A percentile compares a stretch with the other conserved stretches of the same genome.
Conservation (phyloP, 2,888 invertebrate species). For the Lysandra bellargus region DNA sequence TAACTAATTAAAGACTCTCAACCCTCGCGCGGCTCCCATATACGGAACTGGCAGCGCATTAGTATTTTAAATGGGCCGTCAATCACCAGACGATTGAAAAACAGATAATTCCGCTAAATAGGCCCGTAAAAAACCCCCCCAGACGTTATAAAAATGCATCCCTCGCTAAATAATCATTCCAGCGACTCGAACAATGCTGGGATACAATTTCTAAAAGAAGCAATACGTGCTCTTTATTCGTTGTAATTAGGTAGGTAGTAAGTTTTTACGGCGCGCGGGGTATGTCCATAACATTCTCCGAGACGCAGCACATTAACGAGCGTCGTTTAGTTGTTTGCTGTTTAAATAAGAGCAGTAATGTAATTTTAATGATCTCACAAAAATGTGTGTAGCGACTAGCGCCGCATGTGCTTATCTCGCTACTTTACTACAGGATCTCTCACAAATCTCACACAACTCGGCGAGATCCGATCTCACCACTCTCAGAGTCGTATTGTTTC, state of each 20-base stretch:
- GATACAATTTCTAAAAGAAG: conserved; percentile 38
- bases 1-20: not conserved
- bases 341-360: conserved; percentile 77
- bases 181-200: conserved; percentile 35
- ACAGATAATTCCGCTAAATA: conserved; percentile 7
- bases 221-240: conserved; percentile 44
- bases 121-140: not conserved
- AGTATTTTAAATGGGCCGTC: conserved; percentile 16
- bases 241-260: conserved; percentile 44
- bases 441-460: not conserved
- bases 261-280: conserved; percentile 48
- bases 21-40: not conserved
- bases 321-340: conserved; percentile 76
- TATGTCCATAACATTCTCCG: conserved; percentile 69
- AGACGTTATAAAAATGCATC: conserved; percentile 25
- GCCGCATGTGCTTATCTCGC: conserved; percentile 39
- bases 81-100: conserved; percentile 12
- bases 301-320: conserved; percentile 70
- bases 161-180: conserved; percentile 26
- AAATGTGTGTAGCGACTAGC: conserved; percentile 61
- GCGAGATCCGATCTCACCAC: not conserved
- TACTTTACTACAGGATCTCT: conserved; percentile 19
- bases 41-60: conserved; percentile 14
- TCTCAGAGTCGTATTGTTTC: not conserved
- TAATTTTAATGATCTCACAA: conserved; percentile 78